phyloP scores from a whole-genome alignment of 2,888 invertebrate species.

The Cistogaster globosa region DNA sequence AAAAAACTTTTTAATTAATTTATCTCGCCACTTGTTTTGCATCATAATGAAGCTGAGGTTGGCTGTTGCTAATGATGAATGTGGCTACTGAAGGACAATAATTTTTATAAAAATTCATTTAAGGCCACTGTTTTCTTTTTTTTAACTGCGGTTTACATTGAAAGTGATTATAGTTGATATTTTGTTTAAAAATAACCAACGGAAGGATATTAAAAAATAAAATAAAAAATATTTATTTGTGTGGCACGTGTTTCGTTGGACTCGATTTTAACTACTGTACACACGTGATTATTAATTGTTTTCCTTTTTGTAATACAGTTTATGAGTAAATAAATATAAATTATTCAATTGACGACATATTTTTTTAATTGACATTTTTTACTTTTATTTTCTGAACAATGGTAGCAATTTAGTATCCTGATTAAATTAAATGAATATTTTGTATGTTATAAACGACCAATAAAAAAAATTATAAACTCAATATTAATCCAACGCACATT shows the following conservation, averaged over 20 bases:
- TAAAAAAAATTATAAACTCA: no score
- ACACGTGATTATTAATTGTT: constrained; percentile 30
- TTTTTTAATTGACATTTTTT: background rate
- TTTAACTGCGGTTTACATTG: background rate
- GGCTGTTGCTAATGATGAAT: background rate
- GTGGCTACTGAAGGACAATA: constrained; percentile 12
- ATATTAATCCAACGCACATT: no score
- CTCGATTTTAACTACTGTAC: constrained; percentile 17
- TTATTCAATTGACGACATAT: constrained; percentile 20
- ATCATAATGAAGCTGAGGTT: constrained; percentile 31
- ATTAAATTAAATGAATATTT: background rate
- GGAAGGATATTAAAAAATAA: background rate
- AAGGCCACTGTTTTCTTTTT: background rate
- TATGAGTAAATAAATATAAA: constrained; percentile 25
- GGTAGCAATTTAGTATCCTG: background rate
- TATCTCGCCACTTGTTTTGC: constrained; percentile 40
- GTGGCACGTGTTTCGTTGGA: constrained; percentile 17
- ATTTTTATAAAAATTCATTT: background rate
- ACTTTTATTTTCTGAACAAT: background rate
- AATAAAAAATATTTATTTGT: background rate
- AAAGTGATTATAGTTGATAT: background rate
- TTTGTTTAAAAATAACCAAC: background rate
- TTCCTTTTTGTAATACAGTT: constrained; percentile 20
- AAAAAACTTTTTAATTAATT: constrained; percentile 20
- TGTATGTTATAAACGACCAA: background rate